Evolutionary conservation across 2,113 vertebrate species (phyloP).

Genomic region (Isurus oxyrinchus): DNA sequence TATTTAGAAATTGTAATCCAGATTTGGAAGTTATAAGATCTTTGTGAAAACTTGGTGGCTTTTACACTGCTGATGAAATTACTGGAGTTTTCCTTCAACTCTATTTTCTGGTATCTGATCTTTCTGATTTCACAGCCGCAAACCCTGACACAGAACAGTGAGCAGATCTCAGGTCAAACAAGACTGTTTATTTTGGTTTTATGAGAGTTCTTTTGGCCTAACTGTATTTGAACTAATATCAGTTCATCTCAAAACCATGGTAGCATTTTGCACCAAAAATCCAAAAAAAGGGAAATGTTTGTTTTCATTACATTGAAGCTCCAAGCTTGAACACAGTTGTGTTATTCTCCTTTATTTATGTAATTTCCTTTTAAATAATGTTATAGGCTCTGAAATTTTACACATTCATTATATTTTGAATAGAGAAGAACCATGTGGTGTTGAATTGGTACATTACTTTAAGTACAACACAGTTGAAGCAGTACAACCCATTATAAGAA

Average conservation of each 20-base stretch:
- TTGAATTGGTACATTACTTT: not conserved
- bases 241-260: not conserved
- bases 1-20: not conserved
- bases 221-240: not conserved
- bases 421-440: not conserved
- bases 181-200: constrained; percentile 7
- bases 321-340: not conserved
- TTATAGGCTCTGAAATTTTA: not conserved
- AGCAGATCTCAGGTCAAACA: not conserved
- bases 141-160: not conserved
- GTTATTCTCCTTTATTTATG: not conserved
- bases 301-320: not conserved
- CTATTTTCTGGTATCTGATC: not conserved
- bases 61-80: not conserved
- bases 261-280: not conserved
- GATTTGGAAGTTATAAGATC: not conserved
- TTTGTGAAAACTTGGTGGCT: not conserved
- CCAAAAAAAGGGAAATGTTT: not conserved
- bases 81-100: not conserved
- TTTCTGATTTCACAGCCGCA: not conserved
- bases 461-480: not conserved
- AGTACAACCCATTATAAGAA: not conserved
- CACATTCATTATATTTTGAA: not conserved
- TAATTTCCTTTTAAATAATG: not conserved
- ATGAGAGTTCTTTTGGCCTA: not conserved